These are phyloP conservation scores for Apis mellifera DNA, from an alignment of 1,140 invertebrate species.

Conservation along the genomic window Amel_HAv3.1 CM009931.2:6049001-6049500, in stretches of 20 bases:
- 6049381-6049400: constrained; percentile 56
- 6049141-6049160: background rate
- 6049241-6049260: constrained; percentile 78
- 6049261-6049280: constrained; percentile 81
- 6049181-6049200: constrained; percentile 56
- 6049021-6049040: background rate
- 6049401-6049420: constrained; percentile 85
- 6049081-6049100: no score
- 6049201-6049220: constrained; percentile 80
- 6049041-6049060: background rate
- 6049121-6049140: no score
- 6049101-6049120: no score
- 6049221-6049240: constrained; percentile 83
- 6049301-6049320: constrained; percentile 82
- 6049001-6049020: background rate
- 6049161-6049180: background rate
- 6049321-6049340: background rate
- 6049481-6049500: constrained; percentile 66
- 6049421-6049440: constrained; percentile 87
- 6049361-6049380: background rate
- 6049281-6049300: constrained; percentile 82
- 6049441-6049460: constrained; percentile 83
- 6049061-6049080: background rate
- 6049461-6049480: constrained; percentile 66
- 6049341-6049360: background rate